Percentiles rank a stretch among this genome's conserved stretches.
These are phyloP conservation scores for Trisateles emortualis DNA, from an alignment of 2,888 invertebrate genomes.

Conservation along the genomic window DNA sequence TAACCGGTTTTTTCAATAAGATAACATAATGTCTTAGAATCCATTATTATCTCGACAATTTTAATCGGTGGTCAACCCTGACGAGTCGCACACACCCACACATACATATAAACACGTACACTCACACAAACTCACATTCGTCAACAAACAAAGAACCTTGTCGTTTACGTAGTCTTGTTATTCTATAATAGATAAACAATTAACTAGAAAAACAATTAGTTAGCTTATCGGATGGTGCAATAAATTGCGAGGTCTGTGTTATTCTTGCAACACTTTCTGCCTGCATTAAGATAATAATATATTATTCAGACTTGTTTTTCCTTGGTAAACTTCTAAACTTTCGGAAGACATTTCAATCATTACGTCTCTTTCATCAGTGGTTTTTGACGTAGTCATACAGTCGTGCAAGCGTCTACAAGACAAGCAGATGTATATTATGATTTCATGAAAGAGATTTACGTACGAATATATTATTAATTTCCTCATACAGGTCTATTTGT, in stretches of 20 bases:
- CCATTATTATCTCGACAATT: background rate
- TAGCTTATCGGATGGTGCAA: conserved; percentile 32
- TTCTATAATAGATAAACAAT: conserved; percentile 8
- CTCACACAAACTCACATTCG: background rate
- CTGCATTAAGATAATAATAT: too few species aligned
- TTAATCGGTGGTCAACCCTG: background rate
- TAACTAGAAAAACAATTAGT: conserved; percentile 8
- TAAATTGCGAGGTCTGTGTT: conserved; percentile 10
- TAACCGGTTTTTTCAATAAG: too few species aligned
- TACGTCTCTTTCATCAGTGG: too few species aligned
- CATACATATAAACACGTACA: background rate
- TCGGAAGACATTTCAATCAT: too few species aligned
- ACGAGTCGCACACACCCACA: background rate
- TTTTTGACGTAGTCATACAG: too few species aligned
- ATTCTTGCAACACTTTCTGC: background rate
- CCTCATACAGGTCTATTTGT: too few species aligned
- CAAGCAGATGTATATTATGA: too few species aligned
- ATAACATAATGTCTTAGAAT: background rate
- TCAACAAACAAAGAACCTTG: background rate
- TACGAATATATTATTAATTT: too few species aligned
- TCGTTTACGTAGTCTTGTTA: background rate
- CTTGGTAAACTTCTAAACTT: too few species aligned
- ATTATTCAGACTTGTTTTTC: too few species aligned
- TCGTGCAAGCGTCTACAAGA: too few species aligned
- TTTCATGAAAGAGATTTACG: too few species aligned